Evolutionary conservation across 2,113 vertebrate species (phyloP).

Genomic region (Ceyx cyanopectus): DNA sequence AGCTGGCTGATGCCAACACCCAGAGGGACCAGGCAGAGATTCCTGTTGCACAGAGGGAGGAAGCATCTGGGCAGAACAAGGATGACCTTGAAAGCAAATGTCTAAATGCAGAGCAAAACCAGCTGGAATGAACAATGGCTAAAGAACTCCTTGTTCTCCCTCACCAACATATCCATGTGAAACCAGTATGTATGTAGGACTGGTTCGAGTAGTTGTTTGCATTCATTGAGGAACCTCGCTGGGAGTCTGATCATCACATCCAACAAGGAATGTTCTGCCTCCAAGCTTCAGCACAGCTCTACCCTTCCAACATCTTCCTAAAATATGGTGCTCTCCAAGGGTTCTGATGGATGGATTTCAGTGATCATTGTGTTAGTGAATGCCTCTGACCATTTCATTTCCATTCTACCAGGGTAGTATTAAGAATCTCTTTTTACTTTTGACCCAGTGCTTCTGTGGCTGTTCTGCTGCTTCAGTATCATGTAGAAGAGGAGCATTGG

Average conservation of each 20-base stretch:
- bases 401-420: neutral
- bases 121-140: slow-evolving; percentile 58
- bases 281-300: neutral
- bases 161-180: neutral
- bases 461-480: neutral
- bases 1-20: neutral
- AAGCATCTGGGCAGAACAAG: neutral
- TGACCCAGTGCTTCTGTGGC: slow-evolving; percentile 21
- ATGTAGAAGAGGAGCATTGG: slow-evolving; percentile 5
- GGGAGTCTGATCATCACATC: slow-evolving; percentile 26
- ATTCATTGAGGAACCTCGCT: neutral
- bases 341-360: slow-evolving; percentile 30
- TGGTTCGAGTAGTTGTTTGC: slow-evolving; percentile 26
- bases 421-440: neutral
- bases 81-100: slow-evolving; percentile 5
- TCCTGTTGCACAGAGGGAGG: neutral
- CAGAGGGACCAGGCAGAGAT: neutral
- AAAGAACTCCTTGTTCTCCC: neutral
- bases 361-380: neutral
- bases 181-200: slow-evolving; percentile 47
- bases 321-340: slow-evolving; percentile 76
- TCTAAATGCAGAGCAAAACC: slow-evolving; percentile 31
- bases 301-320: slow-evolving; percentile 18
- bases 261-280: slow-evolving; percentile 28
- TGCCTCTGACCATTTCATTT: slow-evolving; percentile 12